Base-by-base conservation (phyloP, 2,797 vertebrate species). In the Rhadinocentrus ornatus region DNA sequence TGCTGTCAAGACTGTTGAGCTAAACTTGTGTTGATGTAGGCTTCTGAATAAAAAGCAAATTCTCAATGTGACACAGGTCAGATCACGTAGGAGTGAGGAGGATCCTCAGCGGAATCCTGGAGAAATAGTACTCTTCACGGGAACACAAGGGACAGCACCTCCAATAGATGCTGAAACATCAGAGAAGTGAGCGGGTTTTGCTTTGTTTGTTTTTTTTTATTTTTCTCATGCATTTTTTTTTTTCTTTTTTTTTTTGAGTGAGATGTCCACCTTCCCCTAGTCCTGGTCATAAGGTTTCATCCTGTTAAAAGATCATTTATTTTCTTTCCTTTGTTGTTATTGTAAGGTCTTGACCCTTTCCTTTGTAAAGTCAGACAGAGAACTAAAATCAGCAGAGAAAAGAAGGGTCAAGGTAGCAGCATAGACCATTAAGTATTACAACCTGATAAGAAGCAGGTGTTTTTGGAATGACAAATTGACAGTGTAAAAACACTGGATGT, bases 171-270 rank as follows among this genome's bases (percentile, higher is more conserved):
- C 78, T 65, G 90, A 93, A 75, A 78, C 82, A 52, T 88, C 91
- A 71, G 93, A 95, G 90, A 95, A 89, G 94, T 95, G 83, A 83
- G 87, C 2, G 4, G 1, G 1, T 50, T 15, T 56, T 26, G 13
- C 4, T 4, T 35, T n/a, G n/a, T n/a, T 26, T 65, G 11, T 37
- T 20, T 13, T 4, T 58, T 9, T 5, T 37, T 53, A 35, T 63
- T 20, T 3, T 37, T 59, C 58, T 52, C 44, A 22, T 3, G 15
- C 15, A 41, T 15, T 26, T 27, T 27, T 53, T 26, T 53, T 16
- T 27, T 24, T 20, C 2, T n/a, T 50, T 11, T 24, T 50, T 11
- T 22, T 27, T 26, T 27, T 26, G 24, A 27, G 22, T 53, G 3
- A 53, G 4, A 26, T 18, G 5, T n/a, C 46, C 18, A 2, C 11